Conservation (phyloP, 2,888 invertebrate genomes). For the Hypomecis atomaria region DNA sequence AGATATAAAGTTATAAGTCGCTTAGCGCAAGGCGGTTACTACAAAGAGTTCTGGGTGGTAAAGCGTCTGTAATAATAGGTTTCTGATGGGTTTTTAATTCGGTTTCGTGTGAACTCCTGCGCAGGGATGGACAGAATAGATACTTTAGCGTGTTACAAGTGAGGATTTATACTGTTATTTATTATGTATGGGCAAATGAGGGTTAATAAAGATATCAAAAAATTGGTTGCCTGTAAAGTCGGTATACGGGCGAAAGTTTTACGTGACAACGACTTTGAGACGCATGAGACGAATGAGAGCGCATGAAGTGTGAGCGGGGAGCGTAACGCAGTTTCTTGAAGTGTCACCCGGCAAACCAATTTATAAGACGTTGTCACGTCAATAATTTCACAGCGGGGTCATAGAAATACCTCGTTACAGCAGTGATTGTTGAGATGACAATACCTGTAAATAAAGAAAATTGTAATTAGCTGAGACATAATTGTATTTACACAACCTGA, state of each 20-base stretch:
- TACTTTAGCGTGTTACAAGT: constrained; percentile 48
- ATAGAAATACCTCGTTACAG: constrained; percentile 3
- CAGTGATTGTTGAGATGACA: background rate
- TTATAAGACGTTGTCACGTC: no score
- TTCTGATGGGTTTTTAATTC: constrained; percentile 82
- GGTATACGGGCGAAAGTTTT: no score
- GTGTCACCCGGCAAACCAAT: no score
- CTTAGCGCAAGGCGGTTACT: constrained; percentile 29
- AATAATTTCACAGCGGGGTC: background rate
- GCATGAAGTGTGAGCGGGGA: no score
- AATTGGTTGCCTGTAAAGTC: no score
- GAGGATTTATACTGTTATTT: background rate
- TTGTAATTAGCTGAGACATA: background rate
- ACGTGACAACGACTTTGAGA: no score
- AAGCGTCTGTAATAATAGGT: constrained; percentile 76
- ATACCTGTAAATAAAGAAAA: constrained; percentile 13
- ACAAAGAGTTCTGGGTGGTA: constrained; percentile 60
- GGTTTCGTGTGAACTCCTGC: constrained; percentile 78
- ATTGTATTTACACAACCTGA: no score
- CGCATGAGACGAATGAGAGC: no score
- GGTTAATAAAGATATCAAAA: constrained; percentile 14
- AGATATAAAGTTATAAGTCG: constrained; percentile 39
- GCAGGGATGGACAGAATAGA: constrained; percentile 64
- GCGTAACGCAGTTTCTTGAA: no score
- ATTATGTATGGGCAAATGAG: constrained; percentile 11